Percentiles rank a stretch among this genome's conserved stretches.
phyloP scores from a whole-genome alignment of 2,797 vertebrate species.

The Mycteria americana region DNA sequence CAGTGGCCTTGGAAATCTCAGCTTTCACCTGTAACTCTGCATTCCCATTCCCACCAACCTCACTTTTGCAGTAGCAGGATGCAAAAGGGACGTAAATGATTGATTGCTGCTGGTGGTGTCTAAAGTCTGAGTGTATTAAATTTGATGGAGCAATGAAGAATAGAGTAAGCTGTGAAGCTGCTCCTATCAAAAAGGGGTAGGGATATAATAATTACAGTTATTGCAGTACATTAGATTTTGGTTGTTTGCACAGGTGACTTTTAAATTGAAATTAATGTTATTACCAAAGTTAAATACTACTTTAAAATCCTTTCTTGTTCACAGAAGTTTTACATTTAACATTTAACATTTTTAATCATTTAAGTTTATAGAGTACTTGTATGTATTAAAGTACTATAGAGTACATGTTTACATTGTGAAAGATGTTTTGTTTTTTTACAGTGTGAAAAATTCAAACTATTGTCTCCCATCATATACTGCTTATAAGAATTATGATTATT shows the following conservation, averaged over 20 bases:
- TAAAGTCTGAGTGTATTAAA: constrained; percentile 86
- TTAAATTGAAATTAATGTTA: not conserved
- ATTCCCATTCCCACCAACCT: constrained; percentile 44
- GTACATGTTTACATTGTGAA: constrained; percentile 57
- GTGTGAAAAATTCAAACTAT: constrained; percentile 98
- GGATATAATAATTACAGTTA: constrained; percentile 42
- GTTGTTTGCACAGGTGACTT: not conserved
- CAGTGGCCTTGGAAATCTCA: constrained; percentile 79
- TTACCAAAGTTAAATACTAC: not conserved
- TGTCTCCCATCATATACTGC: constrained; percentile 91
- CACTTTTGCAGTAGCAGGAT: constrained; percentile 61
- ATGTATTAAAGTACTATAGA: not conserved
- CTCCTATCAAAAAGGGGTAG: constrained; percentile 74
- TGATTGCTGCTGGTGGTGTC: constrained; percentile 89
- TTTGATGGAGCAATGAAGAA: constrained; percentile 77
- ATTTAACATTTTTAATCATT: not conserved
- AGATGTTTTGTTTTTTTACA: constrained; percentile 73
- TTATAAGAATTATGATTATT: constrained; percentile 95
- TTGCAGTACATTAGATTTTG: constrained; percentile 4
- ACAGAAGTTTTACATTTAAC: not conserved
- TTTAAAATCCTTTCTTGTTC: not conserved
- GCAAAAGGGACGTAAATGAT: constrained; percentile 80
- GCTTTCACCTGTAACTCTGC: constrained; percentile 81
- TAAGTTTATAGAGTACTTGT: constrained; percentile 11
- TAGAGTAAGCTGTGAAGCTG: constrained; percentile 76